Base-by-base conservation (phyloP, 2,113 vertebrate species). In the Triplophysa dalaica region DNA sequence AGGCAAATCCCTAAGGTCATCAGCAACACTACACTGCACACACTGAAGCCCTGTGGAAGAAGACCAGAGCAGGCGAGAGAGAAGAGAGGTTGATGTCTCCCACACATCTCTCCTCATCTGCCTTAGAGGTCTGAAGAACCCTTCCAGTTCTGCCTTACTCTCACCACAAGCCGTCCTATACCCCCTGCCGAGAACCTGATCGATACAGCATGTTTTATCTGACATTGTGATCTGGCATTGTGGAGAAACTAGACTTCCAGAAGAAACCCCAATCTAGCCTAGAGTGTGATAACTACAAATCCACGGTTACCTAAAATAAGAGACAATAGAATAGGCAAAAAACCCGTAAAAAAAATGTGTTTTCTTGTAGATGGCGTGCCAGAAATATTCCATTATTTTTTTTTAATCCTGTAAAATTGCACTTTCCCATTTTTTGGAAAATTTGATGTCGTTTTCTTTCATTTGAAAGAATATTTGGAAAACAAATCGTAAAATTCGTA, bases 151-250 rank as follows among this genome's bases (percentile, higher is more conserved):
- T 87, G 88, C 89, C 91, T 90, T 88, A 89, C 83, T 88, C 91
- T 85, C 89, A 90, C 90, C 87, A 79, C 88, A 87, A 83, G 88
- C 86, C 86, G 86, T 88, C 81, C 88, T 82, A 7, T 38, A 52
- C 87, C 83, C 86, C 78, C 43, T 45, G 43, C 43, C 82, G 78
- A 83, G 89, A 81, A 80, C 85, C 85, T 86, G 89, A 94, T 94
- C 94, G 84, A 94, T 95, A 88, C 81, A 72, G 88, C 93, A 1
- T 91, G 93, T 94, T 94, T 94, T 91, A 94, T 94, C 92, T 93
- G 94, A 92, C 92, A 29, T 29, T 29, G 26, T 29, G 26, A 29
- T 29, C 26, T 29, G 26, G 2, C 26, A 29, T 90, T 90, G 87
- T 87, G 91, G 90, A 90, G 89, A 87, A 90, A 89, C 89, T 86